A percentile compares a stretch with the other conserved stretches of the same genome.
Conservation (phyloP, 1,140 invertebrate species). For the Diploscapter pachys region DNA sequence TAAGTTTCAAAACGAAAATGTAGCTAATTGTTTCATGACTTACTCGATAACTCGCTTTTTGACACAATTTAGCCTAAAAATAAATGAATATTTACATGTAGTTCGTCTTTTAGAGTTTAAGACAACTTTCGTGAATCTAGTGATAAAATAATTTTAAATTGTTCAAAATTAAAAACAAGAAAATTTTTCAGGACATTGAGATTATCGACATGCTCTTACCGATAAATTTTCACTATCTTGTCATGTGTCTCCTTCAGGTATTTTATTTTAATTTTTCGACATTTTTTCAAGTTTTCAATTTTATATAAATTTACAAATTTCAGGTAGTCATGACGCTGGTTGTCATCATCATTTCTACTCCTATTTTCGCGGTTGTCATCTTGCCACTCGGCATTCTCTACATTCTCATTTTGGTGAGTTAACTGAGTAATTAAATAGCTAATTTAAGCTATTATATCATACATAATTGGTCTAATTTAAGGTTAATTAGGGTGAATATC, state of each 20-base stretch:
- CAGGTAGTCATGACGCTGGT: constrained; percentile 61
- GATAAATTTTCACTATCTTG: constrained; percentile 47
- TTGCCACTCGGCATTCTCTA: constrained; percentile 66
- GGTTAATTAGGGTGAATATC: no score
- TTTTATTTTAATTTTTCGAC: not conserved
- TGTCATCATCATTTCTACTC: constrained; percentile 65
- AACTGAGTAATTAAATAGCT: not conserved
- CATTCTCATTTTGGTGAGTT: constrained; percentile 63
- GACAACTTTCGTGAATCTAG: no score
- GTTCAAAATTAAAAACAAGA: no score
- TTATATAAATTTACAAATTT: constrained; percentile 14
- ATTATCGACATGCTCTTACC: constrained; percentile 44
- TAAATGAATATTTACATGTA: no score
- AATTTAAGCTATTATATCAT: no score
- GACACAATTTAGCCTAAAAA: no score
- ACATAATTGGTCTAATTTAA: no score
- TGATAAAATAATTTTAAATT: no score
- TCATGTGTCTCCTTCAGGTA: constrained; percentile 59
- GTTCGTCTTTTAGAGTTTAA: no score
- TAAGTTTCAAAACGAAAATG: no score
- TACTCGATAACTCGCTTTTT: no score
- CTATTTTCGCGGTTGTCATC: constrained; percentile 64
- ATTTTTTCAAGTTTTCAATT: not conserved
- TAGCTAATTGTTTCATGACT: no score
- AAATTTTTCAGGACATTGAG: constrained; percentile 39